Base-by-base conservation (phyloP, 1,140 invertebrate species). In the Ylistrum balloti region DNA sequence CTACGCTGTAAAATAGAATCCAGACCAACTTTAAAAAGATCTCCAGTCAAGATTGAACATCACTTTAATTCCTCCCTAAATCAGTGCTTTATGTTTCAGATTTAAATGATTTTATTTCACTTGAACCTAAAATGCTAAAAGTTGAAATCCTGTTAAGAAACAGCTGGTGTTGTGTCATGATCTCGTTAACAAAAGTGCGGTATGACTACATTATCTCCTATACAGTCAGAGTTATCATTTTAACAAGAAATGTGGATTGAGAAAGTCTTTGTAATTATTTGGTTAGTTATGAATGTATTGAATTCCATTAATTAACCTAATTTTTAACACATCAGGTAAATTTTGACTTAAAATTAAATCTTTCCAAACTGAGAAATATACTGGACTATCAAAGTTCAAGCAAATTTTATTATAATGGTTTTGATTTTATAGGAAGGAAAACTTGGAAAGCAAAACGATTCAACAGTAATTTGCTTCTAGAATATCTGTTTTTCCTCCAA, bases 31-130 rank as follows among this genome's bases (percentile, higher is more conserved):
- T 28, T 74, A 74, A 74, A 74, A n/a, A 74, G 56, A 74, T 74
- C 28, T 74, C n/a, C 22, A 74, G 1, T 1, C 22, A 1, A 28
- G 56, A 74, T 74, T 74, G 22, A 74, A 74, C 20, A 7, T 17
- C 56, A 74, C 22, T 74, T 74, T 74, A 74, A 74, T 74, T 74
- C 56, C 56, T 17, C 22, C 28, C 28, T 28, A 74, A 74, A 74
- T 9, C 56, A 74, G 56, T 28, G n/a, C 56, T 28, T 74, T 28
- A 74, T 74, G 22, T n/a, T 74, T n/a, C 56, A 74, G 56, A 74
- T 74, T 74, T 28, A 28, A 74, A 74, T n/a, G n/a, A 74, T 74
- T 74, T 74, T 22, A 74, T 74, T 74, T 74, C 17, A 74, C 56
- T 45, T 28, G 56, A 74, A 74, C 56, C 9, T 74, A 17, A 74